Evolutionary conservation across 1,140 invertebrate species (phyloP), one percentile per base, ranked within the genome.

Genomic region (Drosophila ogumai): DNA sequence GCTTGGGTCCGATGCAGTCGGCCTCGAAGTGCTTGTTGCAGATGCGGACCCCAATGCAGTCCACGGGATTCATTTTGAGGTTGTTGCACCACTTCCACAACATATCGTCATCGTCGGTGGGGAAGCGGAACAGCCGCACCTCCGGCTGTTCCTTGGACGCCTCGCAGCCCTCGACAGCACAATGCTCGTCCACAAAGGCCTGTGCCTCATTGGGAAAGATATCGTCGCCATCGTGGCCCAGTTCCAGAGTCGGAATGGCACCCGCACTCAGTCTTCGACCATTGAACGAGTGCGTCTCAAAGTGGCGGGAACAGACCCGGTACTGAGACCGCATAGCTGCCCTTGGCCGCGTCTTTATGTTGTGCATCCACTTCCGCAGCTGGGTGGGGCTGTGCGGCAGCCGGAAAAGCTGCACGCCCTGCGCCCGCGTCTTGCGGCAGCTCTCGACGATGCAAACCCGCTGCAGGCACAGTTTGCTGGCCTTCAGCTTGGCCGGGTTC

Each of bases 1-100:
- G 79, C 40, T 91, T 90, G 17, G 91, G 75, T 0, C 91, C 91
- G 5, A 92, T 75, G 57, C 91, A 92, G 15, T 91, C 87, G 0
- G 34, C 12, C 34, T 92, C 91, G 36, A 92, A 92, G 40, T 92
- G 91, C 15, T 82, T 86, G 59, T 91, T 90, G 43, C 91, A 92
- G 22, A 92, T 92, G 3, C 87, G 87, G 1, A 91, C 81, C 6
- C 91, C 91, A 3, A 63, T 46, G 65, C 91, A 92, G 28, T 92
- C 91, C 6, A 81, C 75, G 0, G 91, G 84, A 60, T 91, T 90
- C 87, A 92, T 90, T 57, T 92, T 92, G 0, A 92, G 78, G 57
- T 92, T 92, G 31, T 92, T 86, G 50, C 91, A 92, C 91, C 91
- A 92, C 52, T 92, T 92, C 84, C 82, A 91, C 3, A 92, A 56